These are phyloP conservation scores for Bucorvus abyssinicus DNA, from an alignment of 2,797 vertebrate species.

Conservation along the genomic window DNA sequence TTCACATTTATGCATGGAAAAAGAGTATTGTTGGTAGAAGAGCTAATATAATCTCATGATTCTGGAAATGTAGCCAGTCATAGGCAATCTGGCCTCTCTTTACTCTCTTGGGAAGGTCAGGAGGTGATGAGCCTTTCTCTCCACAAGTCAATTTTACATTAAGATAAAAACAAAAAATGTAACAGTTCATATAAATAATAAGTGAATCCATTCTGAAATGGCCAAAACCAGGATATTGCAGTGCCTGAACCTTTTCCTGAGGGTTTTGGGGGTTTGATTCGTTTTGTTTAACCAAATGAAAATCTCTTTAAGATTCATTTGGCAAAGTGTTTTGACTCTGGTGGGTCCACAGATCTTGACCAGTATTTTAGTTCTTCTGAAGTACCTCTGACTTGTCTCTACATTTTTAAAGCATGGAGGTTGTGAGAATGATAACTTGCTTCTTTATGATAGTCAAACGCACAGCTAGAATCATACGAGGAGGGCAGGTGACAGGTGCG, in stretches of 20 bases:
- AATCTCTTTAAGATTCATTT: not conserved
- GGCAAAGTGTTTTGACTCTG: not conserved
- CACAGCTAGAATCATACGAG: not conserved
- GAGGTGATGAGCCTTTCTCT: not conserved
- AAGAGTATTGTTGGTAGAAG: not conserved
- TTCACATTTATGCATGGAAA: not conserved
- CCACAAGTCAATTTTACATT: not conserved
- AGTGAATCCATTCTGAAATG: not conserved
- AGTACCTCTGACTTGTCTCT: not conserved
- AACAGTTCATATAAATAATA: not conserved
- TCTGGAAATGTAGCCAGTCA: not conserved
- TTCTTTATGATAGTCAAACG: not conserved
- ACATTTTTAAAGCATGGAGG: not conserved
- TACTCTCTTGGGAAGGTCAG: not conserved
- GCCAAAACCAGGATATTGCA: not conserved
- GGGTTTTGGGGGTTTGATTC: not conserved
- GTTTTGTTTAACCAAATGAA: not conserved
- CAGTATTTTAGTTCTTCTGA: not conserved
- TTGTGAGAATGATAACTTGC: not conserved
- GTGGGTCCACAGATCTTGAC: not conserved
- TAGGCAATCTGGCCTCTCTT: not conserved
- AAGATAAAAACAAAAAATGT: not conserved
- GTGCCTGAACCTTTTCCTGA: not conserved
- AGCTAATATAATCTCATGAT: not conserved
- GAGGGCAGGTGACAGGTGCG: not conserved